Base-by-base conservation (phyloP, 2,113 vertebrate genomes). In the Regulus satrapa region DNA sequence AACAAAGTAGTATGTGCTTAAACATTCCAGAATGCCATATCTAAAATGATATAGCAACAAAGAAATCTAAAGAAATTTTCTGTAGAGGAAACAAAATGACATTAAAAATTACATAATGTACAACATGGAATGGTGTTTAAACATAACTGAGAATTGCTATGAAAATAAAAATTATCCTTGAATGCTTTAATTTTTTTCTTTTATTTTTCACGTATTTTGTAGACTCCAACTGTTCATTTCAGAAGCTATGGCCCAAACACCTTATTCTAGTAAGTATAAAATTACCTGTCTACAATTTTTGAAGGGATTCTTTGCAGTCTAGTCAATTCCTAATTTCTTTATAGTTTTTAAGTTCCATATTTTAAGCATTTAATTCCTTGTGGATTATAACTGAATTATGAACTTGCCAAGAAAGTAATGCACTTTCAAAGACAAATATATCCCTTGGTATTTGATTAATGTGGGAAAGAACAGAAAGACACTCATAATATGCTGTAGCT, bases 401-500 rank as follows among this genome's bases (percentile, higher is more conserved):
- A 88, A 41, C 32, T 45, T 69, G 41, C 7, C 6, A 5, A 81
- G 82, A 88, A 62, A 43, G 12, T 26, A 45, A 88, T 20, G 52
- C 12, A 14, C 26, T 82, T 78, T n/a, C 41, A 58, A 81, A 81
- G 26, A 54, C 26, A 67, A 85, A 88, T 59, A 10, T n/a, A 74
- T 63, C 23, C 6, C 7, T 59, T 24, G 25, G 23, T 43, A 36
- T 63, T 21, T 85, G 25, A 59, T 85, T 79, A 82, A 74, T 58
- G 52, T 74, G 21, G 38, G 31, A 55, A 49, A 63, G 32, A 85
- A 45, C 9, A 59, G 36, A 85, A 71, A 82, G 56, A 67, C 43
- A 36, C 0, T 2, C 14, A 31, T 17, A 34, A 63, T 9, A 49
- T 1, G 6, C 29, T 10, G 23, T 24, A 59, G 29, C 15, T 46